A percentile compares a stretch with the other conserved stretches of the same genome.
These are phyloP conservation scores for Hypothenemus hampei DNA, from an alignment of 1,140 invertebrate genomes.

Conservation along the genomic window DNA sequence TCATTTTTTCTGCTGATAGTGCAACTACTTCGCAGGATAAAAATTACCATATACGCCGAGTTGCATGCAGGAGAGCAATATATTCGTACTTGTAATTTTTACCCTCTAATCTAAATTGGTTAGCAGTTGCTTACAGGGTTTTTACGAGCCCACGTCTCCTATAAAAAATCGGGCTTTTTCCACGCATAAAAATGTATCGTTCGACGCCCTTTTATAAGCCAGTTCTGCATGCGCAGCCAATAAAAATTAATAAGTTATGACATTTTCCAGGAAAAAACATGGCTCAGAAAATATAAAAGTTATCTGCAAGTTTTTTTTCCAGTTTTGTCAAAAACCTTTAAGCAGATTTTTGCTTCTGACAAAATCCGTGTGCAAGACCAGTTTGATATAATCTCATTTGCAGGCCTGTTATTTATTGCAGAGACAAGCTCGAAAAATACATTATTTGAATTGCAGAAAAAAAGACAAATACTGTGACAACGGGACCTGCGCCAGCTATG, in stretches of 20 bases:
- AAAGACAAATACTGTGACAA: too few species aligned
- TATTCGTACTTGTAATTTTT: conserved; percentile 26
- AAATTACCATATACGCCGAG: conserved; percentile 24
- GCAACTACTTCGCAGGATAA: conserved; percentile 12
- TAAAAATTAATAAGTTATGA: conserved; percentile 11
- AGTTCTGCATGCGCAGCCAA: conserved; percentile 1
- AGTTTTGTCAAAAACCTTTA: too few species aligned
- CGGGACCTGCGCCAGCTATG: too few species aligned
- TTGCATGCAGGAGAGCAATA: conserved; percentile 26
- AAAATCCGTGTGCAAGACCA: too few species aligned
- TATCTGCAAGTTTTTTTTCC: too few species aligned
- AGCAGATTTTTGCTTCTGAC: too few species aligned
- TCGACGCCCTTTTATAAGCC: conserved; percentile 5
- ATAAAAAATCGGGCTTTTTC: conserved; percentile 14
- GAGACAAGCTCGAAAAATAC: too few species aligned
- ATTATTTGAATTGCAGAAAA: too few species aligned
- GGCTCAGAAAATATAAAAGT: too few species aligned
- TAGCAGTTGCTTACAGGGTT: conserved; percentile 27
- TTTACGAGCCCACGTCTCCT: conserved; percentile 12
- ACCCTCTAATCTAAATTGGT: conserved; percentile 29
- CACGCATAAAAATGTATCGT: conserved; percentile 9
- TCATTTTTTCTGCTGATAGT: conserved; percentile 25
- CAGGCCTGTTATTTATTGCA: too few species aligned
- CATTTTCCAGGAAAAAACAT: not conserved
- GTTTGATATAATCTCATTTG: too few species aligned